Evolutionary conservation across 2,888 invertebrate genomes (phyloP).

Genomic region (Ametastegia equiseti): DNA sequence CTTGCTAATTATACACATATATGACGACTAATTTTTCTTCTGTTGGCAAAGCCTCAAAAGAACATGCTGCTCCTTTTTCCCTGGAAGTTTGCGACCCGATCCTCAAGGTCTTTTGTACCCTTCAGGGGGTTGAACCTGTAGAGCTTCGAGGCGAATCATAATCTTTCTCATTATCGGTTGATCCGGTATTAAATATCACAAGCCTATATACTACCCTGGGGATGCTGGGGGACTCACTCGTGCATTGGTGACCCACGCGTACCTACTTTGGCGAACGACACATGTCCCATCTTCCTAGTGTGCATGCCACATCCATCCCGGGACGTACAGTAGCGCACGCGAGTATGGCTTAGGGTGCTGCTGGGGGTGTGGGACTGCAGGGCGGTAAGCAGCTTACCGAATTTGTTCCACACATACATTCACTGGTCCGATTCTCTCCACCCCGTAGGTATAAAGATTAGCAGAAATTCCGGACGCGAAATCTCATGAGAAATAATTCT

Average conservation of each 20-base stretch:
- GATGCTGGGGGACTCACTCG: not conserved
- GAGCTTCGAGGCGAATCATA: conserved; percentile 19
- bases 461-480: not conserved
- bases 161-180: conserved; percentile 39
- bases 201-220: not conserved
- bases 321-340: not conserved
- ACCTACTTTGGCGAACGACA: not conserved
- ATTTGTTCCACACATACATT: conserved; percentile 36
- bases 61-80: not conserved
- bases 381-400: conserved; percentile 35
- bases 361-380: not conserved
- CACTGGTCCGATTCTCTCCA: not conserved
- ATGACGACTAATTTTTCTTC: not conserved
- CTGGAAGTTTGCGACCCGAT: not conserved
- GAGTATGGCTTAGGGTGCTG: not conserved
- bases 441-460: conserved; percentile 9
- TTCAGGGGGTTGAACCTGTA: not conserved
- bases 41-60: not conserved
- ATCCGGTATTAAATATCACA: conserved; percentile 44
- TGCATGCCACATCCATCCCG: not conserved
- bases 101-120: not conserved
- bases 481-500: conserved; percentile 38
- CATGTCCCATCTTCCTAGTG: conserved; percentile 16
- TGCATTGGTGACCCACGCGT: not conserved
- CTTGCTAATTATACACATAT: too few relatives aligned